These are phyloP conservation scores for Ameiurus melas DNA, from an alignment of 2,113 vertebrate genomes.

Conservation along the genomic window DNA sequence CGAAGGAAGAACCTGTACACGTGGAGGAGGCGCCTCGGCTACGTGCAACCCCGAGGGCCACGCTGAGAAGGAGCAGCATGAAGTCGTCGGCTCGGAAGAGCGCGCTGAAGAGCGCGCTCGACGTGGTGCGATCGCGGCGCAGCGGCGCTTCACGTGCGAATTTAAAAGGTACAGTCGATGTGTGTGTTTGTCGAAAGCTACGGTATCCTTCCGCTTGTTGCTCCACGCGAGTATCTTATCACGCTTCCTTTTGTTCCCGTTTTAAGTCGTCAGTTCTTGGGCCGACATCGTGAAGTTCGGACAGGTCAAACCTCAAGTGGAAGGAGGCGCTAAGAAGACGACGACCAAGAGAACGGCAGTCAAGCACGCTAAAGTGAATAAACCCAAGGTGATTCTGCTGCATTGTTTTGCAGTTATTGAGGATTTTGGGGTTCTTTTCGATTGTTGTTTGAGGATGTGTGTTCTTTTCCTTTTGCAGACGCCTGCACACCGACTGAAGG, in stretches of 20 bases:
- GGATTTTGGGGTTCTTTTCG: neutral
- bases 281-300: constrained; percentile 84
- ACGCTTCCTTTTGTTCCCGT: neutral
- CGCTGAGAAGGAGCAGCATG: constrained; percentile 59
- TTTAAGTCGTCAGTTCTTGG: constrained; percentile 76
- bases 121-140: constrained; percentile 67
- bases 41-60: constrained; percentile 47
- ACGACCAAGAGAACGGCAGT: constrained; percentile 32
- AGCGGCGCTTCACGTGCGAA: constrained; percentile 82
- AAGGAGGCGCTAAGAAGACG: constrained; percentile 56
- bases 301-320: constrained; percentile 66
- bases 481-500: constrained; percentile 67
- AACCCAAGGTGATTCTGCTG: constrained; percentile 65
- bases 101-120: constrained; percentile 61
- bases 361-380: constrained; percentile 57
- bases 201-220: no score
- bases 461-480: constrained; percentile 64
- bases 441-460: neutral
- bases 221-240: neutral
- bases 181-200: no score
- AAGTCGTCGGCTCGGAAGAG: constrained; percentile 55
- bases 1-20: neutral
- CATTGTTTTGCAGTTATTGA: neutral
- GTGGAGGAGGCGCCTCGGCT: neutral
- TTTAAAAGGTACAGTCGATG: constrained; percentile 71